These are phyloP conservation scores for Psittacus erithacus DNA, from an alignment of 2,113 vertebrate species.

Conservation along the genomic window DNA sequence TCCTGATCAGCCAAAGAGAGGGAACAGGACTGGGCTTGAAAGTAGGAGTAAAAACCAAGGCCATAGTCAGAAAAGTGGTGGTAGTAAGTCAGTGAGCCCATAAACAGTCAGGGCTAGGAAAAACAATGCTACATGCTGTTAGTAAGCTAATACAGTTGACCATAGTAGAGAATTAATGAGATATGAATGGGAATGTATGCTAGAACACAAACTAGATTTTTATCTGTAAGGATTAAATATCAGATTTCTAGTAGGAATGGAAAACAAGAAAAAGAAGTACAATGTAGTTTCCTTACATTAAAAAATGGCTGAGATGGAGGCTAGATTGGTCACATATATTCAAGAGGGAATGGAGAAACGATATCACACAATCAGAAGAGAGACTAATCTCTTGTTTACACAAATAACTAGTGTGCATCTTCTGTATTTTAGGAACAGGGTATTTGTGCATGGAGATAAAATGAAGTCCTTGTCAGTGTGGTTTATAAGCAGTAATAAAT, in stretches of 20 bases:
- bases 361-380: not conserved
- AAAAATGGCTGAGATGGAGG: not conserved
- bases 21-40: not conserved
- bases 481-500: constrained; percentile 26
- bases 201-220: not conserved
- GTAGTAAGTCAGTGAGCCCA: not conserved
- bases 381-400: not conserved
- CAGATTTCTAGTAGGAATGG: not conserved
- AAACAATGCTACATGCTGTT: not conserved
- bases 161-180: not conserved
- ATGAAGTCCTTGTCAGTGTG: not conserved
- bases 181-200: not conserved
- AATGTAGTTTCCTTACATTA: not conserved
- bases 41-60: not conserved
- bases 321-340: not conserved
- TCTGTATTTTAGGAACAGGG: not conserved
- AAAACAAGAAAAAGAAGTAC: not conserved
- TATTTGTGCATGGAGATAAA: not conserved
- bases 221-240: not conserved
- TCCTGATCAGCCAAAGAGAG: not conserved
- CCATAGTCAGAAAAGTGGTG: not conserved
- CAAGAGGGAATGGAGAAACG: not conserved
- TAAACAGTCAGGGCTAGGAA: not conserved
- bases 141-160: not conserved
- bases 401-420: not conserved